Evolutionary conservation across 2,797 vertebrate species (phyloP), one percentile per base, ranked within the genome.

Genomic region (Acrossocheilus wenchowensis): DNA sequence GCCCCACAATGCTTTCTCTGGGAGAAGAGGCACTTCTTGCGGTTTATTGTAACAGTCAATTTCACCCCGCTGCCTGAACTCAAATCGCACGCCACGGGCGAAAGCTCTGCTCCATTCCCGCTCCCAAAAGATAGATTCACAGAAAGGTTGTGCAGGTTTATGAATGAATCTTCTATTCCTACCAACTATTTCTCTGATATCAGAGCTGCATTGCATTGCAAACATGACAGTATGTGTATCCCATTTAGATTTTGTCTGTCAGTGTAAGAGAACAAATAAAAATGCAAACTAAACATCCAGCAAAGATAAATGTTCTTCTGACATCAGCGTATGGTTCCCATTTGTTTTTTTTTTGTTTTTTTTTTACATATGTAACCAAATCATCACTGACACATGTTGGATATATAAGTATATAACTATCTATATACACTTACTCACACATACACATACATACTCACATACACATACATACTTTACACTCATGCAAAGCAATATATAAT

Each of bases 1-100:
- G 64, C 60, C n/a, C 84, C 86, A 78, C 87, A 62, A 81, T 69
- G 86, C 89, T 90, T 89, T 90, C 89, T 89, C 89, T 90, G 81
- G 48, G 81, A 90, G 87, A 84, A 87, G 78, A 86, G 72, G 78
- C 73, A 66, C 83, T 88, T 71, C 84, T 85, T 26, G 71, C 86
- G 85, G 69, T 88, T 90, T 84, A 89, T 90, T 72, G 78, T 83
- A 86, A 88, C 86, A 90, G 90, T 91, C 90, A 84, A 80, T 91
- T 90, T 86, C 82, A 75, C 85, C 75, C 52, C 90, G 71, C 83
- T 41, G 86, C 81, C 82, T 64, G 50, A 73, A 86, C 89, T 78
- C 73, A 57, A 45, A 81, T 64, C 84, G 41, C 60, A 75, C 48
- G 30, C 75, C 54, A 86, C 36, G 68, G 85, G 87, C 74, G 21